Base-by-base conservation (phyloP, 1,140 invertebrate genomes). In the Nephotettix cincticeps region DNA sequence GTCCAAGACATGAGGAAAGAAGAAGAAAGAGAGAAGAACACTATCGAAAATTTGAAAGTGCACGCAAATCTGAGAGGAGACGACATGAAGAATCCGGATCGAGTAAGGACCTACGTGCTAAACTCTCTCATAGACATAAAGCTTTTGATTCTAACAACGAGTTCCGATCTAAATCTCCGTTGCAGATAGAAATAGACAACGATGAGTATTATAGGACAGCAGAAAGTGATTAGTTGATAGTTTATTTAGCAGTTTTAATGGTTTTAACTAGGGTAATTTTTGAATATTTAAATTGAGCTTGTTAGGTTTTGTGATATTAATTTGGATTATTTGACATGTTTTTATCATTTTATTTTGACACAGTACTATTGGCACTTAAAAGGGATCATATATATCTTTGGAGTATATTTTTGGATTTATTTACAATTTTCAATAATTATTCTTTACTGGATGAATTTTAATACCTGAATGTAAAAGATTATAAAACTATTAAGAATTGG, bases 151-250 rank as follows among this genome's bases (percentile, higher is more conserved):
- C n/a, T 21, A 30, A 43, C 17, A 65, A 56, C 32, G 30, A 63
- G 19, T 67, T 68, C 45, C 25, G 64, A 6, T 30, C 64, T 13
- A 68, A 69, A 28, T 72, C 71, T 11, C 71, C 67, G 13, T 66
- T 72, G 0, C 71, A 65, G 30, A 72, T 72, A n/a, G 71, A 72
- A 69, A 61, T 72, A 27, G 71, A 72, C 36, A 72, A 72, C 64
- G 71, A 72, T 58, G 47, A 69, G 21, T 72, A 72, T 32, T 71
- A 71, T 51, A 54, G 32, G 54, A 17, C 54, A 30, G 54, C 56
- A 2, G 67, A 69, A 29, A 69, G 67, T 56, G 67, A 69, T 13
- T 69, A 69, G 28, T 9, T 28, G 47, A 25, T 66, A 32, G 13
- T 40, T 54, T 6, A 54, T 36, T 36, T 4, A 6, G 14, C 14